phyloP scores from a whole-genome alignment of 2,797 vertebrate genomes.

The Phylloscopus collybita region DNA sequence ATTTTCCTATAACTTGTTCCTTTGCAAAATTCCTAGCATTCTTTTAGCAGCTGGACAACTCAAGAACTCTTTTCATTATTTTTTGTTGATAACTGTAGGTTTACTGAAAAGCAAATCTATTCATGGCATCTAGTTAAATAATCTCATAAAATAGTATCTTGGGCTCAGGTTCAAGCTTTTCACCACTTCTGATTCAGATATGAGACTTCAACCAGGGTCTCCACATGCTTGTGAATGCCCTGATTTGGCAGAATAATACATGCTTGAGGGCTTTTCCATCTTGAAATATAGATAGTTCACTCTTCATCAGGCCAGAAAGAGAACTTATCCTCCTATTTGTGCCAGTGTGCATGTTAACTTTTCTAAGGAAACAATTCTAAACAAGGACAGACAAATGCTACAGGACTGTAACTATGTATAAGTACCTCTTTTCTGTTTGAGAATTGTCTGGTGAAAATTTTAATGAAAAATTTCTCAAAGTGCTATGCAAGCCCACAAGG shows the following conservation, averaged over 20 bases:
- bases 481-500: not conserved
- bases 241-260: not conserved
- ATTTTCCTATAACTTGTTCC: not conserved
- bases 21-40: not conserved
- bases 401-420: not conserved
- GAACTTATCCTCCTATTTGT: not conserved
- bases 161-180: slow-evolving; percentile 2
- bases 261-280: not conserved
- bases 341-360: not conserved
- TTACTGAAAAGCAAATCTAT: not conserved
- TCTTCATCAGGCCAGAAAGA: not conserved
- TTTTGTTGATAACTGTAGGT: not conserved
- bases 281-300: not conserved
- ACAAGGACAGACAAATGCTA: not conserved
- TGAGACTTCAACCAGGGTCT: not conserved
- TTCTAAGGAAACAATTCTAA: not conserved
- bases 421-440: not conserved
- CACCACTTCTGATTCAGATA: not conserved
- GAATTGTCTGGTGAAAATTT: not conserved
- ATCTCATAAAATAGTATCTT: not conserved
- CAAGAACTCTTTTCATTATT: not conserved
- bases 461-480: not conserved
- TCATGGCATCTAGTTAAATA: not conserved
- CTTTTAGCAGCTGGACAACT: not conserved
- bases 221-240: not conserved